These are phyloP conservation scores for Sorex maritimensis DNA, from an alignment of 2,797 vertebrate genomes.

Conservation along the genomic window DNA sequence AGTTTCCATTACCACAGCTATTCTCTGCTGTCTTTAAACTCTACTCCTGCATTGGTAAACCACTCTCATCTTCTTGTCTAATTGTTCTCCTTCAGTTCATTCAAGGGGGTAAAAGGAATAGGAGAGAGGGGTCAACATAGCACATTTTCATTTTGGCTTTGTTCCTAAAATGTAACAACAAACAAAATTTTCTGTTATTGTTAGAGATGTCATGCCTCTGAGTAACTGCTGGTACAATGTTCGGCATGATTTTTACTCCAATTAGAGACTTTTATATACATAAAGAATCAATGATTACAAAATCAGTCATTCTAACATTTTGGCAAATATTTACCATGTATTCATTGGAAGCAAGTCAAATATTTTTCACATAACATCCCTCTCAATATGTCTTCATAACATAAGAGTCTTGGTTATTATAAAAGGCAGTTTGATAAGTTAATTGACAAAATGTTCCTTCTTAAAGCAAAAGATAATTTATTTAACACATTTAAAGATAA, in stretches of 20 bases:
- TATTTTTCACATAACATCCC: slow-evolving; percentile 3
- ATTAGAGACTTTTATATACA: not conserved
- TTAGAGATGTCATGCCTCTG: not conserved
- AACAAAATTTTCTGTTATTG: slow-evolving; percentile 26
- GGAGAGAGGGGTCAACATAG: not conserved
- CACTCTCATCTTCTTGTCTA: not conserved
- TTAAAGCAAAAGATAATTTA: slow-evolving; percentile 11
- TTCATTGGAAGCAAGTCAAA: slow-evolving; percentile 53
- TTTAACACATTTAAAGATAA: not conserved
- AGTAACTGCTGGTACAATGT: not conserved
- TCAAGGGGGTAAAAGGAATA: not conserved
- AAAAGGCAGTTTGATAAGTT: not conserved
- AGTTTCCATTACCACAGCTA: slow-evolving; percentile 12
- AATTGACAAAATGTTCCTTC: slow-evolving; percentile 9
- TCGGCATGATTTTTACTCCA: not conserved
- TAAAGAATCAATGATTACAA: slow-evolving; percentile 29
- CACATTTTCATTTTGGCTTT: slow-evolving; percentile 29
- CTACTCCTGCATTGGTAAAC: not conserved
- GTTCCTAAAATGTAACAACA: not conserved
- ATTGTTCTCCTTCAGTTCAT: not conserved
- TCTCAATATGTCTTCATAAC: slow-evolving; percentile 37
- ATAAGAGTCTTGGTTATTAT: not conserved
- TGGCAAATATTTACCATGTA: not conserved
- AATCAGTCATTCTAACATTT: slow-evolving; percentile 8
- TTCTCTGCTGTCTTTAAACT: not conserved